Evolutionary conservation across 2,797 vertebrate species (phyloP), one percentile per base, ranked within the genome.

Genomic region (Diglossa cyanea): DNA sequence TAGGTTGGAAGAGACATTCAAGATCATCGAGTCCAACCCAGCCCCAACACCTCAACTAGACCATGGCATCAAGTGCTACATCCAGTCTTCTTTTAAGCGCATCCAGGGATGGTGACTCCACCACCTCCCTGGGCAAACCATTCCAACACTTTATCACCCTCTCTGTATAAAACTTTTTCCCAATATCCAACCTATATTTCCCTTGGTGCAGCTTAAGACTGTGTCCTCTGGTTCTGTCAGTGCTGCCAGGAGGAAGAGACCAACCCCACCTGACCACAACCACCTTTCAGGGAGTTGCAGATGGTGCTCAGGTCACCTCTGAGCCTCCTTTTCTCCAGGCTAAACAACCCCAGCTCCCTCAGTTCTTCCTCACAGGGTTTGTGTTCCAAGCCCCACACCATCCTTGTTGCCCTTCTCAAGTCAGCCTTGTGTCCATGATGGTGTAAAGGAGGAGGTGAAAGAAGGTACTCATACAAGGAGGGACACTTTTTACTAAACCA

Each of bases 351-450:
- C 37, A 61, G 37, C 37, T 40, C 19, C 19, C 37, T 30, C 28
- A 40, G 58, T 20, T 2, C 2, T 61, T 40, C 39, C 39, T 40
- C 60, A 21, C 3, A 21, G 39, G 10, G 9, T 10, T 61, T 40
- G 39, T 61, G 60, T 61, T 31, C 39, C 60, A 40, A 31, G 60
- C 19, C 13, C 28, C 19, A 4, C 28, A 11, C 60, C 39, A 61
- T 8, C 9, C 28, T 61, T 31, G 26, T 40, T 61, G 39, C 28
- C 39, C 39, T 61, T 30, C 60, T 40, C 47, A 3, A 8, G 7
- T 21, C 23, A 61, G 14, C 5, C 0, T 12, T 23, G 21, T 9
- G 13, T 33, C 77, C 3, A 0, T 25, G 40, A 9, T 28, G 42
- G 53, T 67, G 26, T 45, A 57, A 55, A 53, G 37, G 51, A 81